Evolutionary conservation across 2,888 invertebrate species (phyloP).

Genomic region (Drosophila peninsularis): DNA sequence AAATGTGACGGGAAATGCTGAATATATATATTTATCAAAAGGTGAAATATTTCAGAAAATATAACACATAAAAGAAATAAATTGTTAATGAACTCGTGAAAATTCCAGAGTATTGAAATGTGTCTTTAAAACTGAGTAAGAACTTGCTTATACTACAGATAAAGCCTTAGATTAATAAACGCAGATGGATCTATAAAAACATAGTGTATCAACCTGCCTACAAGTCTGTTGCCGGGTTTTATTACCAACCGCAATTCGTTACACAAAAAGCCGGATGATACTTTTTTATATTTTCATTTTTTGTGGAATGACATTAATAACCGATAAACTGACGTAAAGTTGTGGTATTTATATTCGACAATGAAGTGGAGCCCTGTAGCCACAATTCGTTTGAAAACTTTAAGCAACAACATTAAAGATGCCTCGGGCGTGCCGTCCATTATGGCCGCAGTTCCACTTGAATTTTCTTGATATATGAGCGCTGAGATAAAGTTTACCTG

Average conservation of each 20-base stretch:
- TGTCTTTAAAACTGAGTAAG: not conserved
- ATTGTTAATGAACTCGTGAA: not conserved
- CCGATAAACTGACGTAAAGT: constrained; percentile 58
- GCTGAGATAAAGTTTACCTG: constrained; percentile 69
- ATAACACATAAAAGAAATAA: not conserved
- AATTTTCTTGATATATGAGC: constrained; percentile 69
- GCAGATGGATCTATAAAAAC: not conserved
- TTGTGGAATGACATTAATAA: constrained; percentile 47
- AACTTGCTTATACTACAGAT: not conserved
- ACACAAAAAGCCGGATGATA: constrained; percentile 32
- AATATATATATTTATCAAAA: no score
- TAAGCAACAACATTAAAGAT: constrained; percentile 16
- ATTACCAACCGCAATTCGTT: constrained; percentile 4
- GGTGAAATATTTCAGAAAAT: not conserved
- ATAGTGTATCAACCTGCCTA: constrained; percentile 6
- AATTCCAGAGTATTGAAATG: not conserved
- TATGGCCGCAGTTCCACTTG: constrained; percentile 40
- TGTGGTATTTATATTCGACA: constrained; percentile 39
- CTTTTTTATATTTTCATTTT: constrained; percentile 8
- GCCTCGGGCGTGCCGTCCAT: constrained; percentile 12
- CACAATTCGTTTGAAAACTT: constrained; percentile 16
- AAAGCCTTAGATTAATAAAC: not conserved
- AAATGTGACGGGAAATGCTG: not conserved
- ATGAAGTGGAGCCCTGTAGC: constrained; percentile 5
- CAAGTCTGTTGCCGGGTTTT: no score